These are phyloP conservation scores for Trichopria drosophilae DNA, from an alignment of 2,888 invertebrate genomes.

Conservation along the genomic window DNA sequence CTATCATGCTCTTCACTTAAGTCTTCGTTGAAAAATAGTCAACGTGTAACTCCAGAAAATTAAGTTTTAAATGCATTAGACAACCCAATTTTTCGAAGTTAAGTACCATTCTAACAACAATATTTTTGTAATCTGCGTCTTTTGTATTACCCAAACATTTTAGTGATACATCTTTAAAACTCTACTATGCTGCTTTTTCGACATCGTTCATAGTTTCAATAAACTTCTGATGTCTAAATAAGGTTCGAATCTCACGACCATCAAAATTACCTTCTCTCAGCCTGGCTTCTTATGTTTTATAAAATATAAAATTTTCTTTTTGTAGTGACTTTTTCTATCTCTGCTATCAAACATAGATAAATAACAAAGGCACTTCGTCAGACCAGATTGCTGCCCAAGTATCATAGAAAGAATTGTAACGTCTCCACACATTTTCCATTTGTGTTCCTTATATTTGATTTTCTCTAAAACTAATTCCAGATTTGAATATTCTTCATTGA, in stretches of 20 bases:
- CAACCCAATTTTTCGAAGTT: not conserved
- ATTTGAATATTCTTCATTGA: slow-evolving; percentile 2
- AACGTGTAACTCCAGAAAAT: slow-evolving; percentile 3
- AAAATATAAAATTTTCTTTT: no score
- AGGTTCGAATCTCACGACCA: slow-evolving; percentile 4
- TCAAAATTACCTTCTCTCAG: not conserved
- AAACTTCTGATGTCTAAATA: slow-evolving; percentile 2
- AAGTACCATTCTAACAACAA: not conserved
- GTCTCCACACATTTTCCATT: slow-evolving; percentile 3
- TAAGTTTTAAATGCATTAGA: slow-evolving; percentile 2
- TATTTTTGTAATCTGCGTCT: not conserved
- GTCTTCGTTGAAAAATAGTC: not conserved
- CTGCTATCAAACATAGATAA: slow-evolving; percentile 11
- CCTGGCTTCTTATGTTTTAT: not conserved
- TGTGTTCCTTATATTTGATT: not conserved
- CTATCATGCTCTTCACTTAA: slow-evolving; percentile 6
- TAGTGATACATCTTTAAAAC: slow-evolving; percentile 4
- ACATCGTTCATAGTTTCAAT: not conserved
- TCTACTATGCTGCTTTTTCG: slow-evolving; percentile 7
- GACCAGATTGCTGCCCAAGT: slow-evolving; percentile 5
- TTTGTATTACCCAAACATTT: slow-evolving; percentile 1
- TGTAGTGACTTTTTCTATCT: slow-evolving; percentile 7
- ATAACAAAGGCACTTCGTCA: slow-evolving; percentile 4
- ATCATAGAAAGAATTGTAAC: slow-evolving; percentile 8
- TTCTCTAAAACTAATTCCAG: slow-evolving; percentile 1